phyloP scores from a whole-genome alignment of 2,113 vertebrate species.

The Noctilio leporinus region DNA sequence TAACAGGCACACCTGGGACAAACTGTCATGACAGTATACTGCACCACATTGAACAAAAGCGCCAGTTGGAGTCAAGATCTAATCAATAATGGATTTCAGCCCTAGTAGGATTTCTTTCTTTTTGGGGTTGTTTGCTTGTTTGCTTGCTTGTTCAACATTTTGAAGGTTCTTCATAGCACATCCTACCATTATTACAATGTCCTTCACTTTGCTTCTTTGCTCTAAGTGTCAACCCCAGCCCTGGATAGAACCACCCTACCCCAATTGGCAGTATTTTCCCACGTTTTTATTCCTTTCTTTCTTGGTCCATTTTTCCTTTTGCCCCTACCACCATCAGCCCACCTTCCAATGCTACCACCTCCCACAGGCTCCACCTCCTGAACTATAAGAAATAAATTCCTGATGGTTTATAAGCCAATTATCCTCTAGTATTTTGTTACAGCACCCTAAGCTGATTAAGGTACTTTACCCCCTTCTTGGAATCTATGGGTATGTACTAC shows the following conservation, averaged over 20 bases:
- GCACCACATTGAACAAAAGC: not conserved
- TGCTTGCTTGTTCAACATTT: not conserved
- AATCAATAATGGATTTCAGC: not conserved
- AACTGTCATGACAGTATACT: not conserved
- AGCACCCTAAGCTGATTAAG: not conserved
- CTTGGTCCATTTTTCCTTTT: not conserved
- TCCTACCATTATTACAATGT: not conserved
- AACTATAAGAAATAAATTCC: not conserved
- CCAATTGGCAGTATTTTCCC: not conserved
- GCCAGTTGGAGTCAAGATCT: not conserved
- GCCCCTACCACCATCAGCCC: not conserved
- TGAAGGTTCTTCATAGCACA: not conserved
- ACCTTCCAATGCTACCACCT: too few relatives aligned
- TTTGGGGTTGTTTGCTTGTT: not conserved
- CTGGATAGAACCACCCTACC: not conserved
- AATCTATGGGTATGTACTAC: not conserved
- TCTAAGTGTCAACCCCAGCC: not conserved
- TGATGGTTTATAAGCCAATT: not conserved
- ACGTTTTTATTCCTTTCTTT: not conserved
- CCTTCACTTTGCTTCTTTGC: not conserved
- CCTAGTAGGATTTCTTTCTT: not conserved
- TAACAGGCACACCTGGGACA: not conserved
- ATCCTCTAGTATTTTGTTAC: not conserved
- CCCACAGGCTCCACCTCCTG: too few relatives aligned
- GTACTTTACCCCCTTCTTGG: not conserved